Base-by-base conservation (phyloP, 2,797 vertebrate species). In the Myotis myotis region DNA sequence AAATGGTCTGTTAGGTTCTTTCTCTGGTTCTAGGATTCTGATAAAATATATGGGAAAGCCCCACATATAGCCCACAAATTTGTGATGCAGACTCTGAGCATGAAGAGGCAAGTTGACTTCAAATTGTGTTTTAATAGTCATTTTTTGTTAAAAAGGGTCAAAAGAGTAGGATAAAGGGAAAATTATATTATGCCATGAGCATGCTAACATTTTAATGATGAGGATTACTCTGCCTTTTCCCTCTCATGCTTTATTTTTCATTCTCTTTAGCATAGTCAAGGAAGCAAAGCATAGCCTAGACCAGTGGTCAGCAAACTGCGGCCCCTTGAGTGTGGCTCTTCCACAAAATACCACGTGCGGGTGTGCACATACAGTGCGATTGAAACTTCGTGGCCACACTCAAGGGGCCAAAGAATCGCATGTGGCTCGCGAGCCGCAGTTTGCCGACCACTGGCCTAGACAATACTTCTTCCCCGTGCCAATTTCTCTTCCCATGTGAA, bases 401-500 rank as follows among this genome's bases (percentile, higher is more conserved):
- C 41, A 44, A 44, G 41, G 41, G 41, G 41, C 41, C 41, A 44
- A 44, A 44, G 41, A 44, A 41, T 9, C 41, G 9, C 41, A 44
- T 44, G 41, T 44, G 41, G 41, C 41, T 41, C 41, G 8, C 0
- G 41, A 41, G 41, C 41, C 1, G 41, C 8, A 41, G 41, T 41
- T 41, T 41, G 41, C 41, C 41, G 41, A 41, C 41, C 41, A 41
- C 41, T 41, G 41, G 22, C 7, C 57, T 90, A 20, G 12, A 44
- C 28, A 91, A 57, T 91, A 16, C 38, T 41, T 87, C 44, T 75
- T 68, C 33, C 38, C 38, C 1, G 0, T 41, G 71, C 66, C 70
- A 92, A 81, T 93, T 94, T 95, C 47, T 75, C 28, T 93, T 91
- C 76, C 66, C n/a, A 36, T 16, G 16, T 82, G 57, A 88, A 90